Conservation (phyloP, 2,797 vertebrate genomes). For the Eulemur mongoz region DNA sequence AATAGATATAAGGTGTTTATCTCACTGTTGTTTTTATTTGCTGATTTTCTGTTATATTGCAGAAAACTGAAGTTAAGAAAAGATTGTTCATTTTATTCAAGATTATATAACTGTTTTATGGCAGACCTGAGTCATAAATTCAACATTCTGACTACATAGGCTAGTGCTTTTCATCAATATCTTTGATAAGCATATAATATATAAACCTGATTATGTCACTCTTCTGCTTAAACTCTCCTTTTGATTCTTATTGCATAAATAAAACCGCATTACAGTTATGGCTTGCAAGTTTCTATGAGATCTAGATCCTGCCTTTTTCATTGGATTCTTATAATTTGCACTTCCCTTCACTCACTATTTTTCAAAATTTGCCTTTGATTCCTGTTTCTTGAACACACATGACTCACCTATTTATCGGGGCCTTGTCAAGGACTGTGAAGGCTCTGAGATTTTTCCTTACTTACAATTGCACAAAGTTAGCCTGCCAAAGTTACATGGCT, state of each 20-base stretch:
- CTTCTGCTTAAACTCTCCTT: not conserved
- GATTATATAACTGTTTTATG: not conserved
- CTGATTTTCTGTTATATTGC: not conserved
- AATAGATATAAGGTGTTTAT: not conserved
- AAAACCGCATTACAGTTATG: not conserved
- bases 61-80: not conserved
- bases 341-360: not conserved
- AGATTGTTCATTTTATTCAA: not conserved
- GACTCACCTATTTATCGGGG: not conserved
- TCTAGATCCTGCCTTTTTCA: not conserved
- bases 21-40: not conserved
- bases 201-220: not conserved
- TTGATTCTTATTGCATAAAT: not conserved
- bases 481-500: not conserved
- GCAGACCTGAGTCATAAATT: not conserved
- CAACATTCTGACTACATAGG: not conserved
- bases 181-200: not conserved
- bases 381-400: not conserved
- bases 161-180: not conserved
- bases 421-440: not conserved
- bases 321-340: not conserved
- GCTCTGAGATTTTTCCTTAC: not conserved
- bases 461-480: not conserved
- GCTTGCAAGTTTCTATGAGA: not conserved
- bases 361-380: not conserved